Conservation (phyloP, 1,140 invertebrate genomes). For the Diabrotica undecimpunctata region DNA sequence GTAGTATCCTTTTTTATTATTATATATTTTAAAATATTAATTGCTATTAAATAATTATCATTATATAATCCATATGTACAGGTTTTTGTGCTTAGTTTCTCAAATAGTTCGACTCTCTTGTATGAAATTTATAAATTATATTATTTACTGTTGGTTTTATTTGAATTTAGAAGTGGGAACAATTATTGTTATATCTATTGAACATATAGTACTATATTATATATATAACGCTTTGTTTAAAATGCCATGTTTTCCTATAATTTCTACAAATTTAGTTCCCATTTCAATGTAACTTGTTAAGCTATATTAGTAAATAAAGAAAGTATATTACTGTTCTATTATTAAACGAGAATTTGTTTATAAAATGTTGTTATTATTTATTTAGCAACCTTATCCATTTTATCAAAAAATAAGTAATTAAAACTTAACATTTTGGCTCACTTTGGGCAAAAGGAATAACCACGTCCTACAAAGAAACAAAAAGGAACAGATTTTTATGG, state of each 20-base stretch:
- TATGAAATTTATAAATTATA: no score
- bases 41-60: no score
- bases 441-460: no score
- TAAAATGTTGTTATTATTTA: conserved; percentile 8
- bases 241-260: conserved; percentile 4
- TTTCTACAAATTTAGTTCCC: conserved; percentile 1
- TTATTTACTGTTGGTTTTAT: conserved; percentile 7
- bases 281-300: conserved; percentile 18
- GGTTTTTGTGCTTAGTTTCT: no score
- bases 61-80: no score
- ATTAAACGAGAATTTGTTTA: conserved; percentile 30
- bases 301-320: conserved; percentile 18
- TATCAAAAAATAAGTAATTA: no score
- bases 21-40: no score
- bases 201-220: conserved; percentile 11
- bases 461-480: no score
- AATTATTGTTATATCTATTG: conserved; percentile 19
- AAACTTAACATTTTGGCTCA: no score
- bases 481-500: no score
- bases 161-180: conserved; percentile 26
- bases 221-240: conserved; percentile 1
- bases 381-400: not conserved
- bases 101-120: no score
- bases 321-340: conserved; percentile 26
- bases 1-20: no score